Percentiles rank a stretch among this genome's conserved stretches.
phyloP scores from a whole-genome alignment of 2,797 vertebrate genomes.

The Atherinosoma microstoma region DNA sequence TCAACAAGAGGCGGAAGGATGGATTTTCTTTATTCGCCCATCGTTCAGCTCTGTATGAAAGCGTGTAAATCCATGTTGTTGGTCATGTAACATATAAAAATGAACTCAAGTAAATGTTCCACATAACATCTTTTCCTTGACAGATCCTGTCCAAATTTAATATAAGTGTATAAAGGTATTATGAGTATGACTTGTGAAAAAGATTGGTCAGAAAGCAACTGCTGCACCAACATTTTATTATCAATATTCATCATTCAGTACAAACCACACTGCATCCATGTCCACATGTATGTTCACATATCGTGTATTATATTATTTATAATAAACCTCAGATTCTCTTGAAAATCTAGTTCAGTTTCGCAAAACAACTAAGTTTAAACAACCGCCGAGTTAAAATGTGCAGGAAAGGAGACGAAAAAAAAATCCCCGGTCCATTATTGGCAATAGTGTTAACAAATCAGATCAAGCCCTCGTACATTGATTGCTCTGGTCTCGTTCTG shows the following conservation, averaged over 20 bases:
- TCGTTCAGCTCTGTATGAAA: constrained; percentile 19
- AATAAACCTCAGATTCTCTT: neutral
- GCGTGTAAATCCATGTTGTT: neutral
- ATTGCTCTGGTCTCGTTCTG: constrained; percentile 86
- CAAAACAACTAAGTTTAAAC: neutral
- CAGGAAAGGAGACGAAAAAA: constrained; percentile 6
- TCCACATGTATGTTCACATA: neutral
- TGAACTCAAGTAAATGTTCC: neutral
- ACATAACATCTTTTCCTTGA: neutral
- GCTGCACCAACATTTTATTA: neutral
- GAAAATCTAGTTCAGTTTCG: neutral
- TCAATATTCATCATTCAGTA: neutral
- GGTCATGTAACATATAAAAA: neutral
- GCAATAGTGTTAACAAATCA: constrained; percentile 72
- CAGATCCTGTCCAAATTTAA: neutral
- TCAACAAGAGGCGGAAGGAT: constrained; percentile 32
- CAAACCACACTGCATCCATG: neutral
- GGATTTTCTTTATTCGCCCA: constrained; percentile 16
- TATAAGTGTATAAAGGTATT: neutral
- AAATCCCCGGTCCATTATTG: constrained; percentile 43
- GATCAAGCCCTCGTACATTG: constrained; percentile 82
- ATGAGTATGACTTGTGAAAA: neutral
- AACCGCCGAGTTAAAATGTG: constrained; percentile 3
- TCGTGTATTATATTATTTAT: neutral
- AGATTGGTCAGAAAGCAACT: neutral